Base-by-base conservation (phyloP, 2,888 invertebrate species). In the Drosophila rellima region DNA sequence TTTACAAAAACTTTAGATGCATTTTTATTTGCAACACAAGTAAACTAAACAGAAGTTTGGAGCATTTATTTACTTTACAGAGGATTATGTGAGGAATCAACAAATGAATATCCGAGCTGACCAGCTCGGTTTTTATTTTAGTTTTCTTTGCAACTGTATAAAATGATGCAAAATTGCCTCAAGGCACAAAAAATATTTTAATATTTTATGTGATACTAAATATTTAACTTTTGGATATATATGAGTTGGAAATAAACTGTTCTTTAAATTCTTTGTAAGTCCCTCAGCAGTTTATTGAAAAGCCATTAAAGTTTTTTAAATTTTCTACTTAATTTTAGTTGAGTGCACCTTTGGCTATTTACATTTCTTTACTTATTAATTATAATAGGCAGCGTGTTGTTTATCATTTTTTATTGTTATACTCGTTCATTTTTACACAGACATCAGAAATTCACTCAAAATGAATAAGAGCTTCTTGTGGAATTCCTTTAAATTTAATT, bases 401-500 rank as follows among this genome's bases (percentile, higher is more conserved):
- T 37, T 35, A 18, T 61, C 8, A 39, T 60, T 29, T 17, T 40
- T 50, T 48, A 59, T 39, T 40, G 44, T 50, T 15, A 8, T 31
- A 15, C n/a, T n/a, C n/a, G n/a, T n/a, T n/a, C 15, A 48, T 33
- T 13, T 5, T 11, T 42, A n/a, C 29, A 23, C 35, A 26, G 51
- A 42, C 13, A 51, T 20, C 10, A 37, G 52, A 37, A 29, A 35
- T 26, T 44, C 33, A 37, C 50, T 50, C 50, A 26, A 31, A 33
- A 18, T 39, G n/a, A 40, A 40, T 52, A 29, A 52, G 40, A 40
- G 15, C 6, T 31, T 45, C 23, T 47, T 61, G 44, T 45, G 26
- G 8, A 45, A 61, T 52, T 61, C 37, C 31, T 55, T 37, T 4
- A n/a, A 40, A 42, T 40, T 48, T 48, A 17, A 61, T 61, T 61